A percentile compares a stretch with the other conserved stretches of the same genome.
phyloP scores from a whole-genome alignment of 2,113 vertebrate genomes.

The Narcine bancroftii region DNA sequence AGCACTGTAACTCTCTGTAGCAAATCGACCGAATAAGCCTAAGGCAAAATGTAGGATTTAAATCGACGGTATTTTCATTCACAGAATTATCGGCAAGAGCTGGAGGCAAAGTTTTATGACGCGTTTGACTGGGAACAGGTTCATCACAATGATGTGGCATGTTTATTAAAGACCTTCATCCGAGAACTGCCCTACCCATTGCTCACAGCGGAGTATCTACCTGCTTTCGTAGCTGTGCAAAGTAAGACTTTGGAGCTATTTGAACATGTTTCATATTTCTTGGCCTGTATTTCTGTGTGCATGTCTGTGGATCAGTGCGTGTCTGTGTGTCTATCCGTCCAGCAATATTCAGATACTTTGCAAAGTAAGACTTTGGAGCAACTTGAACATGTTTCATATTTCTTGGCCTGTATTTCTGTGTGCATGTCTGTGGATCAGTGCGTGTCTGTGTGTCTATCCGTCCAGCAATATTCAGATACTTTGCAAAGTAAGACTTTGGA shows the following conservation, averaged over 20 bases:
- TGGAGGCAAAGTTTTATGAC: conserved; percentile 74
- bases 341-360: background rate
- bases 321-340: background rate
- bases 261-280: background rate
- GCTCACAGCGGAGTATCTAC: conserved; percentile 78
- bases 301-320: too few species aligned
- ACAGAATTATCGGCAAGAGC: conserved; percentile 77
- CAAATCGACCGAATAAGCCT: background rate
- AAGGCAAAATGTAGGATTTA: background rate
- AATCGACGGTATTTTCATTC: background rate
- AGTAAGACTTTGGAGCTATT: conserved; percentile 52
- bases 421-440: background rate
- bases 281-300: background rate
- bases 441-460: background rate
- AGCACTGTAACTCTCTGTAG: background rate
- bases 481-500: conserved; percentile 52
- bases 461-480: background rate
- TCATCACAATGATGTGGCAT: conserved; percentile 80
- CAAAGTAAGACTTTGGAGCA: conserved; percentile 52
- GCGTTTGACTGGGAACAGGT: conserved; percentile 84
- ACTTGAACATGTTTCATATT: background rate
- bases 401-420: background rate
- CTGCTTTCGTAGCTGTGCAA: conserved; percentile 76
- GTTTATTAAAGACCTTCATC: conserved; percentile 89
- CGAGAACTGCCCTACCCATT: conserved; percentile 82